Percentiles rank a stretch among this genome's conserved stretches.
Evolutionary conservation across 53 echinoderm and acorn worm species (phyloP).

Genomic region (Mesocentrotus franciscanus): DNA sequence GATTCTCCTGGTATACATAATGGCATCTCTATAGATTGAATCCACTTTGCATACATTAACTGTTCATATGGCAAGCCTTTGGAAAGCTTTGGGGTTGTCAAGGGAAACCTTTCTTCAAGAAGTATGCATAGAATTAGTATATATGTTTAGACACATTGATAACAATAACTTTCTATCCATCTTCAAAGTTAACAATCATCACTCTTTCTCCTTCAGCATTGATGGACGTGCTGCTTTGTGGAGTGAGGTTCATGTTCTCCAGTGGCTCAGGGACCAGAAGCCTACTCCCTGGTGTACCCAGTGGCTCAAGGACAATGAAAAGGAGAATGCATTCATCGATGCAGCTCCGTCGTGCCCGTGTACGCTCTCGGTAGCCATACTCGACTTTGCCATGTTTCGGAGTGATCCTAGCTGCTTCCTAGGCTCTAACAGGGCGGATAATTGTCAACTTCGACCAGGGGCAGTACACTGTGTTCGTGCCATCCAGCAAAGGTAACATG

Average conservation of each 20-base stretch:
- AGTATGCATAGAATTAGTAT: too few relatives aligned
- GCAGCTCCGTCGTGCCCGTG: constrained; percentile 75
- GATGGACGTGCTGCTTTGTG: constrained; percentile 37
- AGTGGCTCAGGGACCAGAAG: constrained; percentile 33
- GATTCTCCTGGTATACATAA: too few relatives aligned
- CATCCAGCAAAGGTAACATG: background rate
- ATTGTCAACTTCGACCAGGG: constrained; percentile 22
- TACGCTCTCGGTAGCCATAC: constrained; percentile 72
- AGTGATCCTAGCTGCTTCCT: constrained; percentile 17
- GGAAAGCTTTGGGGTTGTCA: too few relatives aligned
- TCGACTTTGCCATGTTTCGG: constrained; percentile 64
- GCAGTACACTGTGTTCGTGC: constrained; percentile 33
- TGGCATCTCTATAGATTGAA: too few relatives aligned
- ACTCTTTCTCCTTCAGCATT: background rate
- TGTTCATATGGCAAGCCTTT: too few relatives aligned
- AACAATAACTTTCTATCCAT: too few relatives aligned
- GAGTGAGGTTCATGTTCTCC: constrained; percentile 53
- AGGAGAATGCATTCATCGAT: constrained; percentile 34
- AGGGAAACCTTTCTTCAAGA: too few relatives aligned
- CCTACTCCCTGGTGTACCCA: constrained; percentile 9
- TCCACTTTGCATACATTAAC: too few relatives aligned
- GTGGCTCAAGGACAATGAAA: constrained; percentile 11
- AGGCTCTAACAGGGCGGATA: background rate
- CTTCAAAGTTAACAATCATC: too few relatives aligned
- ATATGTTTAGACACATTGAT: too few relatives aligned